Conservation (phyloP, 2,888 invertebrate genomes). For the Podabrus alpinus region DNA sequence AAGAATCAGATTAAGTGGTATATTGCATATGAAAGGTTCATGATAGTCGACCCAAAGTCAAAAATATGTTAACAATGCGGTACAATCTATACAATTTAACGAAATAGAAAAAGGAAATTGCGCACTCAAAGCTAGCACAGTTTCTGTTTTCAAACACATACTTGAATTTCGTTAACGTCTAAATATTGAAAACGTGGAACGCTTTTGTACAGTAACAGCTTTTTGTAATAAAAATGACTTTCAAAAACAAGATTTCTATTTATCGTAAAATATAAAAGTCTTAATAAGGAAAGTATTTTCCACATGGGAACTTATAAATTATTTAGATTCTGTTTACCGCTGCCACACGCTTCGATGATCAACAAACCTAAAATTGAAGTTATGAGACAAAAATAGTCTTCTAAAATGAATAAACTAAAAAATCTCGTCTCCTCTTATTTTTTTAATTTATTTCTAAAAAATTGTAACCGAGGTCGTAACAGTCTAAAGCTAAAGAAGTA, state of each 20-base stretch:
- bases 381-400: conserved; percentile 11
- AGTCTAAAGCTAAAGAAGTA: not conserved
- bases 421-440: not conserved
- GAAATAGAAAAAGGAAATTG: conserved; percentile 3
- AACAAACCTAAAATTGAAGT: conserved; percentile 18
- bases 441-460: not conserved
- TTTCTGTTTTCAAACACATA: not conserved
- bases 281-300: conserved; percentile 1
- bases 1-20: not conserved
- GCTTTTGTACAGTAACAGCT: not conserved
- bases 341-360: not conserved
- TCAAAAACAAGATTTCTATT: not conserved
- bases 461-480: not conserved
- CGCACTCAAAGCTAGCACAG: not conserved
- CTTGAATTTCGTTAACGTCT: not conserved
- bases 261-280: not conserved
- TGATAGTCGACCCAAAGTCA: conserved; percentile 2
- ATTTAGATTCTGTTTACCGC: conserved; percentile 16
- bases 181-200: not conserved
- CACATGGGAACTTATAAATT: conserved; percentile 11
- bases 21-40: not conserved
- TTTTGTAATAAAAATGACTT: not conserved
- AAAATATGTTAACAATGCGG: conserved; percentile 4
- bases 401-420: not conserved
- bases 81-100: not conserved